Conservation (phyloP, 1,140 invertebrate genomes). For the Halictus rubicundus region DNA sequence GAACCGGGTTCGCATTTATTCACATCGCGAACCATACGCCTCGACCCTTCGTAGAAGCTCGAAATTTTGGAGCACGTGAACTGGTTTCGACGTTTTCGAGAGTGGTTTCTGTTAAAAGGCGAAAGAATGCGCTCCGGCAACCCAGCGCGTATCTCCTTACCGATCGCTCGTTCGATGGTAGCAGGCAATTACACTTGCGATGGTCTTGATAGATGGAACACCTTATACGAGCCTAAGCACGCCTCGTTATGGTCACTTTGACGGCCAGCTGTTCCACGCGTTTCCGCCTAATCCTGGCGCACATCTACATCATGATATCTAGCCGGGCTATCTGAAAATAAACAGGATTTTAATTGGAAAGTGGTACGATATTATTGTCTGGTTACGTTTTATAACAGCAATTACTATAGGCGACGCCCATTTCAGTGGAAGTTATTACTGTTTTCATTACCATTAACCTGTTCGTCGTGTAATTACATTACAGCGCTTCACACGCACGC, state of each 20-base stretch:
- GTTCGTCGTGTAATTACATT: neutral
- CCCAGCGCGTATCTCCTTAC: no score
- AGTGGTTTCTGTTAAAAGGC: no score
- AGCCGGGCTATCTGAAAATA: neutral
- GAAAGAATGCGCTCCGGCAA: no score
- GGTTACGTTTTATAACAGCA: conserved; percentile 2
- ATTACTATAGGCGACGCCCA: neutral
- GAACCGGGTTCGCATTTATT: neutral
- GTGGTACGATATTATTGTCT: neutral
- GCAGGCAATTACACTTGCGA: neutral
- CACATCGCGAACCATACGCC: no score
- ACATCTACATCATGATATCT: neutral
- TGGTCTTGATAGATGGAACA: neutral
- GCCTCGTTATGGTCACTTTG: neutral
- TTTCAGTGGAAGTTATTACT: neutral
- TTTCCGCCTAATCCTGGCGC: neutral
- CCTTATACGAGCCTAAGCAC: neutral
- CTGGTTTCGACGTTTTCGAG: no score
- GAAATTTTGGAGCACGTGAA: no score
- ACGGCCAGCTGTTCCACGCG: neutral
- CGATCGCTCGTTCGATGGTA: neutral
- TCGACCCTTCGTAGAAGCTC: no score
- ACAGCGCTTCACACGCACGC: neutral
- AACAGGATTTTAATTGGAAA: neutral
- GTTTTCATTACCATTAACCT: conserved; percentile 5